Conservation (phyloP, 2,113 vertebrate genomes). For the Orthonyx spaldingii region DNA sequence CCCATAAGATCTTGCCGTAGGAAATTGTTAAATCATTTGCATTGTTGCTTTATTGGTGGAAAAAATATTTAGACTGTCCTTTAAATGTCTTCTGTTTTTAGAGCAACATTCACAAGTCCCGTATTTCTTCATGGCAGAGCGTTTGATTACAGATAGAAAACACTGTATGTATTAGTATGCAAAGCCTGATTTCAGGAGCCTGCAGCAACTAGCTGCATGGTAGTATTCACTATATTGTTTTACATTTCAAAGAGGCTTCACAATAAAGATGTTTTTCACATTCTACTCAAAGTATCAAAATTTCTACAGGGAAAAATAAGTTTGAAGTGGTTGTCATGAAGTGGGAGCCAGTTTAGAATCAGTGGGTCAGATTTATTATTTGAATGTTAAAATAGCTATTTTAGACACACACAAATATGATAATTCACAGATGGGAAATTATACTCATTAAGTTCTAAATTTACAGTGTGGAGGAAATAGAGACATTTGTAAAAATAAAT, state of each 20-base stretch:
- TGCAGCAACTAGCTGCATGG: constrained; percentile 38
- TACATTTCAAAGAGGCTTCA: constrained; percentile 55
- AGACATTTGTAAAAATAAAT: constrained; percentile 54
- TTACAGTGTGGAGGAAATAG: constrained; percentile 58
- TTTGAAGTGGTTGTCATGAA: constrained; percentile 33
- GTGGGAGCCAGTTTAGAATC: constrained; percentile 18
- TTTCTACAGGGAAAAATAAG: neutral
- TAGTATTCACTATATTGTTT: constrained; percentile 42
- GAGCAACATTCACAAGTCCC: neutral
- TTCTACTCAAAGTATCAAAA: constrained; percentile 21
- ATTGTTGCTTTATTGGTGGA: constrained; percentile 11
- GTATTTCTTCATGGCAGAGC: neutral
- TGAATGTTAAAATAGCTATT: constrained; percentile 43
- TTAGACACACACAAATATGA: constrained; percentile 44
- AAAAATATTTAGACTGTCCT: constrained; percentile 38
- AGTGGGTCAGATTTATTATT: constrained; percentile 53
- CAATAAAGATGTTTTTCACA: constrained; percentile 33
- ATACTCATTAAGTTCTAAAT: constrained; percentile 52
- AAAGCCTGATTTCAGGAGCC: constrained; percentile 51
- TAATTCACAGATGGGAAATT: constrained; percentile 60
- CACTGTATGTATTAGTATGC: constrained; percentile 48
- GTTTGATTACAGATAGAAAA: constrained; percentile 50
- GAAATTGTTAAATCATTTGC: constrained; percentile 38
- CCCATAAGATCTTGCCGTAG: neutral
- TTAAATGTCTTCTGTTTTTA: constrained; percentile 38